These are phyloP conservation scores for Limnephilus rhombicus DNA, from an alignment of 2,888 invertebrate species.

Conservation along the genomic window DNA sequence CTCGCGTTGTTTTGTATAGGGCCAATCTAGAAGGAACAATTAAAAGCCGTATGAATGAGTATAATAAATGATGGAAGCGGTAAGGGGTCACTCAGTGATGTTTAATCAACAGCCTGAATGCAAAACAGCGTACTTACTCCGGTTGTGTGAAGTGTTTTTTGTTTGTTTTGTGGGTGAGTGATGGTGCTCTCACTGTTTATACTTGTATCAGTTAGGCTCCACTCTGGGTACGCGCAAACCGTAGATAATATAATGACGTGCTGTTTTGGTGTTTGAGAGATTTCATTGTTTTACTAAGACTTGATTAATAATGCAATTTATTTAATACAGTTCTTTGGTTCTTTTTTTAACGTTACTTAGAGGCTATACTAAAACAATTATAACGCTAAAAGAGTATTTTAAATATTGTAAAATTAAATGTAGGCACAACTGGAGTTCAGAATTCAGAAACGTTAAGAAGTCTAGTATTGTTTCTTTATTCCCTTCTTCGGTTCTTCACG, in stretches of 20 bases:
- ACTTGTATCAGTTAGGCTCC: conserved; percentile 2
- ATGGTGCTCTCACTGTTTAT: conserved; percentile 4
- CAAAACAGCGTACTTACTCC: conserved; percentile 35
- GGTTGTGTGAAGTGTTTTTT: conserved; percentile 41
- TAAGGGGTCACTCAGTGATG: conserved; percentile 33
- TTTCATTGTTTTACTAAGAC: background rate
- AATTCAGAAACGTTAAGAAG: background rate
- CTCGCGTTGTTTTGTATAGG: conserved; percentile 33
- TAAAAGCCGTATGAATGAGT: conserved; percentile 45
- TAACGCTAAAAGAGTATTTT: background rate
- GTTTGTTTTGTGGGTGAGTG: conserved; percentile 41
- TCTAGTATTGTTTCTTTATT: background rate
- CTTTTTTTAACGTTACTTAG: background rate
- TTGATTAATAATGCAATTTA: conserved; percentile 33
- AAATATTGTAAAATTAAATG: background rate
- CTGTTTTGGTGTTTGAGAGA: background rate
- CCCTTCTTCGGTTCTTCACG: background rate
- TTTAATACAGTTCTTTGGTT: background rate
- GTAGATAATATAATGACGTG: background rate
- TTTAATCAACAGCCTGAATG: conserved; percentile 46
- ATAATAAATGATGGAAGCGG: conserved; percentile 36
- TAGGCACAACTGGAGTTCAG: too few species aligned
- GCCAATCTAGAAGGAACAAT: conserved; percentile 48
- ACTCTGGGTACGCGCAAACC: background rate
- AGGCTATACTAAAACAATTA: background rate